These are phyloP conservation scores for Heliconius cydno DNA, from an alignment of 2,888 invertebrate genomes.

Conservation along the genomic window DNA sequence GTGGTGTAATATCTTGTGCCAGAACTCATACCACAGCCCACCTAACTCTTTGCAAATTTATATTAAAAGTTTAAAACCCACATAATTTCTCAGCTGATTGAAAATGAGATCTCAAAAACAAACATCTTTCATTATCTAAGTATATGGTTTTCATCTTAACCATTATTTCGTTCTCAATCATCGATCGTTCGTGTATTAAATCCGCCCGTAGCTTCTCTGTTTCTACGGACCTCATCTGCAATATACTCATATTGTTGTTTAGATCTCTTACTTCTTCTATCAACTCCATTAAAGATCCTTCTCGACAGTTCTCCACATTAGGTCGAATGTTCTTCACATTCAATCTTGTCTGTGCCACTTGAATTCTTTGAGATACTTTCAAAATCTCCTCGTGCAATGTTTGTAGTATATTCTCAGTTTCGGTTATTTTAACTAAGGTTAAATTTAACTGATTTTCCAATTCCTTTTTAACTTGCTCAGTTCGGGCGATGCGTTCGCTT, in stretches of 20 bases:
- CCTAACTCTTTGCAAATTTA: background rate
- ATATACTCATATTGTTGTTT: slow-evolving; percentile 71
- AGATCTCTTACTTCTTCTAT: slow-evolving; percentile 76
- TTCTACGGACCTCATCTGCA: slow-evolving; percentile 69
- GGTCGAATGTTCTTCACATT: slow-evolving; percentile 73
- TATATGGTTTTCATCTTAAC: slow-evolving; percentile 75
- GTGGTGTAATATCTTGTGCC: background rate
- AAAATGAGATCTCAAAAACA: slow-evolving; percentile 73
- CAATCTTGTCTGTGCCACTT: slow-evolving; percentile 76
- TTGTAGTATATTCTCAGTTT: slow-evolving; percentile 73
- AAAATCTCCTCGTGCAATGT: slow-evolving; percentile 73
- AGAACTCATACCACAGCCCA: background rate
- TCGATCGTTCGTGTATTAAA: slow-evolving; percentile 71
- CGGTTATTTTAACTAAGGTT: slow-evolving; percentile 73
- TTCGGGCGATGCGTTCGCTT: slow-evolving; percentile 87
- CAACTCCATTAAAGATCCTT: slow-evolving; percentile 71
- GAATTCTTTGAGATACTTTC: slow-evolving; percentile 72
- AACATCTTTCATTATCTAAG: slow-evolving; percentile 71
- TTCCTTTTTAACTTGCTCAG: slow-evolving; percentile 88
- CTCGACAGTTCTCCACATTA: slow-evolving; percentile 75
- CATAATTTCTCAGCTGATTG: slow-evolving; percentile 78
- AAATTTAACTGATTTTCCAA: slow-evolving; percentile 87
- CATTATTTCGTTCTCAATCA: slow-evolving; percentile 74
- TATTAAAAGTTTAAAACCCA: slow-evolving; percentile 60
- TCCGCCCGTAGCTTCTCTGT: slow-evolving; percentile 72